phyloP scores from a whole-genome alignment of 2,113 vertebrate genomes.

The Dryoscopus gambensis region DNA sequence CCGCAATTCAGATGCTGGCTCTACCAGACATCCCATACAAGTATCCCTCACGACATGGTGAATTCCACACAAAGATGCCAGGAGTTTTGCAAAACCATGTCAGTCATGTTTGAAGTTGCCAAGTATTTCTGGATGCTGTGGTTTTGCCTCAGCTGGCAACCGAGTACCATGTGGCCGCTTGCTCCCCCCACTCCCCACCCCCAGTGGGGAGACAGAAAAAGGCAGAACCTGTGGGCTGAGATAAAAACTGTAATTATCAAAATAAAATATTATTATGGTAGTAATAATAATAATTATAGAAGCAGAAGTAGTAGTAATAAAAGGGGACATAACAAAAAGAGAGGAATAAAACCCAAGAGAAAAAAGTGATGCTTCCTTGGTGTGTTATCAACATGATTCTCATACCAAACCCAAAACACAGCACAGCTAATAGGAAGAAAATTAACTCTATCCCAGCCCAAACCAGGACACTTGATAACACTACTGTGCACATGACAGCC shows the following conservation, averaged over 20 bases:
- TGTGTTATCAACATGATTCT: background rate
- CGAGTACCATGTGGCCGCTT: rapidly evolving
- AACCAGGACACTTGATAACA: background rate
- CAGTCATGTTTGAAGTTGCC: background rate
- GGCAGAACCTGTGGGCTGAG: background rate
- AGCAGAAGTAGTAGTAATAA: background rate
- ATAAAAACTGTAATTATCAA: background rate
- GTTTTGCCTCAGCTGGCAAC: background rate
- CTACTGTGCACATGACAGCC: background rate
- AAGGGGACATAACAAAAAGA: background rate
- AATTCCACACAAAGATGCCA: background rate
- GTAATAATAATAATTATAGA: background rate
- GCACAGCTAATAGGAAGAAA: background rate
- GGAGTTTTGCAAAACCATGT: background rate
- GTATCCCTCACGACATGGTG: background rate
- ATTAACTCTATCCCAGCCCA: background rate
- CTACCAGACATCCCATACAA: background rate
- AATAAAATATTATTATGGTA: background rate
- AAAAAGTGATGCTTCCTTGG: background rate
- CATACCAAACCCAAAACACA: background rate
- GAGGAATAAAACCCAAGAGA: background rate
- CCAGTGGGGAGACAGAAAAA: background rate
- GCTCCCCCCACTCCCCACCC: background rate
- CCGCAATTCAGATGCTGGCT: rapidly evolving
- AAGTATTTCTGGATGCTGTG: background rate